phyloP scores from a whole-genome alignment of 1,140 invertebrate genomes.

The Kradibia gibbosae region DNA sequence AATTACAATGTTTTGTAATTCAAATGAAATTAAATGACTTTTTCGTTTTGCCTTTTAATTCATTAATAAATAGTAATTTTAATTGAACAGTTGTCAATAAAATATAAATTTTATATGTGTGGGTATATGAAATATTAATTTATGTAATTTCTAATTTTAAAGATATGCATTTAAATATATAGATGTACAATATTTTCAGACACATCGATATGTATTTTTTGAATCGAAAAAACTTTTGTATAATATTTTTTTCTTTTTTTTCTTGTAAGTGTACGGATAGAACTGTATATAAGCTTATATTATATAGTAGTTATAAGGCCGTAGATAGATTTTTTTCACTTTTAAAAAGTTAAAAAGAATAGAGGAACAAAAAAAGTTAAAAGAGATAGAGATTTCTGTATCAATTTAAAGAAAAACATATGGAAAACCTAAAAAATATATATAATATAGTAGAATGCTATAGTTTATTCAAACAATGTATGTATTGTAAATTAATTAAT shows the following conservation, averaged over 20 bases:
- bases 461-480: neutral
- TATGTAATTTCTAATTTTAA: too few relatives aligned
- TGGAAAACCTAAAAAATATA: slow-evolving; percentile 30
- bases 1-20: too few relatives aligned
- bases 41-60: too few relatives aligned
- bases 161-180: neutral
- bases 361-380: too few relatives aligned
- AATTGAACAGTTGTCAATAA: too few relatives aligned
- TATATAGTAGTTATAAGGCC: neutral
- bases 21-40: too few relatives aligned
- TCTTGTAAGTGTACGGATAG: neutral
- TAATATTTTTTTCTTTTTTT: slow-evolving; percentile 4
- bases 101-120: neutral
- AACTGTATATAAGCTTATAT: neutral
- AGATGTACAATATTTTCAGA: neutral
- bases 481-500: neutral
- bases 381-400: neutral
- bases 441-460: neutral
- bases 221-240: neutral
- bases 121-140: neutral
- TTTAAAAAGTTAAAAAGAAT: slow-evolving; percentile 27
- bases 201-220: neutral
- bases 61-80: too few relatives aligned
- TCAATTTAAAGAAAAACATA: neutral
- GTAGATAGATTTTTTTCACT: slow-evolving; percentile 31